Evolutionary conservation across 2,888 invertebrate species (phyloP), one percentile per base, ranked within the genome.

Genomic region (Trissolcus brochymenae): DNA sequence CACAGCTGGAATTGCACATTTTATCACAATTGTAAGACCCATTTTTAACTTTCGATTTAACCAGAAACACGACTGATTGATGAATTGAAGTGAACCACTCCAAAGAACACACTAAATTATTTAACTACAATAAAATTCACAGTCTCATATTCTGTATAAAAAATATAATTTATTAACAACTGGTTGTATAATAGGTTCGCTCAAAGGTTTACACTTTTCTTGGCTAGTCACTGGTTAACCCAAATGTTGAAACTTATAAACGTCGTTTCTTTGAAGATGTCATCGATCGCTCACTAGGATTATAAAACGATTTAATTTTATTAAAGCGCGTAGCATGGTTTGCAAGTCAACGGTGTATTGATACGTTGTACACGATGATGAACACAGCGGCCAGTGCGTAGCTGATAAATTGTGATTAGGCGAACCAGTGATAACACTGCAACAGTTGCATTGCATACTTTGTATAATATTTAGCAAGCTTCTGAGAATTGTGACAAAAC

Each of bases 231-330:
- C 65, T 41, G 77, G 68, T 70, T 65, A 70, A 49, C 40, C 19
- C 60, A 56, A 59, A 72, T 76, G 64, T 59, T 43, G 14, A 66
- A 68, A 35, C 11, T 11, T 66, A 56, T 64, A 70, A 35, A 35
- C 60, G 55, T 61, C 51, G 62, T 51, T 60, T 68, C 54, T 2
- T 55, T 40, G 21, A 9, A 13, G 25, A 57, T 74, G 66, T 70
- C 74, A 78, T 70, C 68, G 74, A 74, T 78, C 49, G 35, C 65
- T 71, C 75, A 75, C 60, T 71, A 46, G 71, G 56, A 78, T 75
- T 78, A 72, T 75, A 64, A 62, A 67, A 75, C 19, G 72, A 72
- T 77, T 70, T 56, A 57, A 53, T 74, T 66, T 71, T 68, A 78
- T 74, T 74, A 70, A 78, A 57, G 17, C 74, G 41, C 41, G 50